Conservation (phyloP, 2,888 invertebrate genomes). For the Drosophila neotestacea region DNA sequence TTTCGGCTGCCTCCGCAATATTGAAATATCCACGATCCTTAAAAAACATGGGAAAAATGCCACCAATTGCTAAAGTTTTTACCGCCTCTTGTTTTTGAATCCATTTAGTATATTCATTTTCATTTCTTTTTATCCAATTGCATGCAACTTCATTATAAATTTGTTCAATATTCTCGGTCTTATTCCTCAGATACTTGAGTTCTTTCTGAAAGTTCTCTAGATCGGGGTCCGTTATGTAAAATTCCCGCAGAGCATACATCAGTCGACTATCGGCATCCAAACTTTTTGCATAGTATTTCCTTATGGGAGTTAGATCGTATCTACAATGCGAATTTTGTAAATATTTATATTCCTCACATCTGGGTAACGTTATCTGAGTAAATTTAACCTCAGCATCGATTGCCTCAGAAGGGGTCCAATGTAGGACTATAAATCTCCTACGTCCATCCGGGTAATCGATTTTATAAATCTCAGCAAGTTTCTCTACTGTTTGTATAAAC, state of each 20-base stretch:
- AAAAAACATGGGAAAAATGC: constrained; percentile 88
- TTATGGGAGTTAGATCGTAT: constrained; percentile 89
- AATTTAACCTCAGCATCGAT: constrained; percentile 86
- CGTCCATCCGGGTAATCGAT: constrained; percentile 35
- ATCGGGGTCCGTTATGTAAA: constrained; percentile 56
- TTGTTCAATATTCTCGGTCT: constrained; percentile 10
- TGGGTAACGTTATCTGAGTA: constrained; percentile 88
- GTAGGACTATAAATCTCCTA: constrained; percentile 87
- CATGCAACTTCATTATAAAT: constrained; percentile 87
- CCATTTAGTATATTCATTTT: constrained; percentile 86
- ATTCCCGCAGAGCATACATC: constrained; percentile 63
- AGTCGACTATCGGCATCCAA: constrained; percentile 85
- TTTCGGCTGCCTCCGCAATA: constrained; percentile 86
- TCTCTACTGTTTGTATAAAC: constrained; percentile 85
- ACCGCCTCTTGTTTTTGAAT: constrained; percentile 62
- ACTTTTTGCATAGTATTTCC: constrained; percentile 89
- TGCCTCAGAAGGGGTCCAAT: constrained; percentile 89
- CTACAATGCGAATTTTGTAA: constrained; percentile 86
- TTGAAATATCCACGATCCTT: constrained; percentile 87
- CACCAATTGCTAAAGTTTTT: constrained; percentile 73
- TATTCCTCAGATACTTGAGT: constrained; percentile 21
- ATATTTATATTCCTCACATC: constrained; percentile 86
- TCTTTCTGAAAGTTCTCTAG: constrained; percentile 42
- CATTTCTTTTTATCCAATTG: constrained; percentile 87
- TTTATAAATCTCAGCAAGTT: constrained; percentile 78